Percentiles rank a stretch among this genome's conserved stretches.
Evolutionary conservation across 1,140 invertebrate species (phyloP).

Genomic region (Rhizoglyphus robini): DNA sequence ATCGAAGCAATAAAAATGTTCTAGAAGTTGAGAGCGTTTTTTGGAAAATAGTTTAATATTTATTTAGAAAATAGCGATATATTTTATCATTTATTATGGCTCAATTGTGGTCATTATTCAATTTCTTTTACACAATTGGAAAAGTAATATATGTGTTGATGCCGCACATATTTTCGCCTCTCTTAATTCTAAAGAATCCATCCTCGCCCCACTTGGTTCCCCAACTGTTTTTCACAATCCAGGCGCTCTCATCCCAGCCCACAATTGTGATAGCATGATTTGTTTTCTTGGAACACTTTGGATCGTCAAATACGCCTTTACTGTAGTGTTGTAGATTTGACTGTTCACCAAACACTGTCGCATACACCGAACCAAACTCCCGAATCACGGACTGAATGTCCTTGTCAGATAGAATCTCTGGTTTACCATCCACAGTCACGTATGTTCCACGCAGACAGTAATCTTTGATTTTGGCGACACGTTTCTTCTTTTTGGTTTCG

Average conservation of each 20-base stretch:
- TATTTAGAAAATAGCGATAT: too few species aligned
- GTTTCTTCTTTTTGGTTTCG: neutral
- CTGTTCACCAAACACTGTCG: neutral
- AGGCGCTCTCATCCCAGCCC: slow-evolving; percentile 9
- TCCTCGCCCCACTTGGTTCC: slow-evolving; percentile 4
- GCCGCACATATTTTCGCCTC: neutral
- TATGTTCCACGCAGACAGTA: slow-evolving; percentile 11
- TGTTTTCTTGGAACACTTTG: neutral
- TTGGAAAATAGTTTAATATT: too few species aligned
- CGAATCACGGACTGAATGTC: neutral
- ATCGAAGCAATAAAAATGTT: too few species aligned
- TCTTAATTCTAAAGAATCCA: slow-evolving; percentile 15
- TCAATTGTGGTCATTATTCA: too few species aligned
- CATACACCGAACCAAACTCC: slow-evolving; percentile 9
- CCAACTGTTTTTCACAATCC: slow-evolving; percentile 19
- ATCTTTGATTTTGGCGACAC: neutral
- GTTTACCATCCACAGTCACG: neutral
- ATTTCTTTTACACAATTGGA: neutral
- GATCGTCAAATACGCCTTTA: neutral
- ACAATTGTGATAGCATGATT: slow-evolving; percentile 4
- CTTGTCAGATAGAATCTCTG: neutral
- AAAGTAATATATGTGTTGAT: slow-evolving; percentile 11
- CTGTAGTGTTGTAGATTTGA: neutral
- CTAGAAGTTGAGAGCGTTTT: too few species aligned
- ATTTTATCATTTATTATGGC: too few species aligned